phyloP scores from a whole-genome alignment of 2,888 invertebrate species.

The Idaea dimidiata region DNA sequence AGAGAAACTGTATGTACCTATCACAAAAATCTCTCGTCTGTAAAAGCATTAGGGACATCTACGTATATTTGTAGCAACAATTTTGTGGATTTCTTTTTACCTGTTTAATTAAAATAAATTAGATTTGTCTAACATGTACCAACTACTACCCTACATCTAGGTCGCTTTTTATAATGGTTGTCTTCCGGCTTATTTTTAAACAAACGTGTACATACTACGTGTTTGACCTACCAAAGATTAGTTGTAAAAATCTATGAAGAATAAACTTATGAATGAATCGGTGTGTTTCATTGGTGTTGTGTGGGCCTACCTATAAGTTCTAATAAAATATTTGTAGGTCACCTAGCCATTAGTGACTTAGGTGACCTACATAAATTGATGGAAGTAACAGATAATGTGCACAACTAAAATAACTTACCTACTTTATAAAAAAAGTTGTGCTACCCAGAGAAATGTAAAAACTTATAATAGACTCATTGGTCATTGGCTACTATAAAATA shows the following conservation, averaged over 20 bases:
- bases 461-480: too few species aligned
- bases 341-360: too few species aligned
- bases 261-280: neutral
- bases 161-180: conserved; percentile 1
- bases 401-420: too few species aligned
- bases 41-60: neutral
- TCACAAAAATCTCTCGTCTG: neutral
- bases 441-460: too few species aligned
- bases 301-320: too few species aligned
- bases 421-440: too few species aligned
- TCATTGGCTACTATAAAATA: too few species aligned
- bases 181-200: neutral
- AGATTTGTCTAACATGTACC: neutral
- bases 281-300: neutral
- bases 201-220: neutral
- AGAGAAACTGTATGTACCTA: neutral
- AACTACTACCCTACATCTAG: neutral
- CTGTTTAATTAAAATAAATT: neutral
- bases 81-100: neutral
- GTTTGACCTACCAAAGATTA: conserved; percentile 1
- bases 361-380: too few species aligned
- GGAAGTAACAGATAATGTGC: too few species aligned
- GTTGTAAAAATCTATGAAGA: neutral
- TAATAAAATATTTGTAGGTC: too few species aligned
- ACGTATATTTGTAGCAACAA: neutral